These are phyloP conservation scores for Theonella swinhoei DNA, from an alignment of 37 sponge, comb jelly and placozoan genomes.

Conservation along the genomic window DNA sequence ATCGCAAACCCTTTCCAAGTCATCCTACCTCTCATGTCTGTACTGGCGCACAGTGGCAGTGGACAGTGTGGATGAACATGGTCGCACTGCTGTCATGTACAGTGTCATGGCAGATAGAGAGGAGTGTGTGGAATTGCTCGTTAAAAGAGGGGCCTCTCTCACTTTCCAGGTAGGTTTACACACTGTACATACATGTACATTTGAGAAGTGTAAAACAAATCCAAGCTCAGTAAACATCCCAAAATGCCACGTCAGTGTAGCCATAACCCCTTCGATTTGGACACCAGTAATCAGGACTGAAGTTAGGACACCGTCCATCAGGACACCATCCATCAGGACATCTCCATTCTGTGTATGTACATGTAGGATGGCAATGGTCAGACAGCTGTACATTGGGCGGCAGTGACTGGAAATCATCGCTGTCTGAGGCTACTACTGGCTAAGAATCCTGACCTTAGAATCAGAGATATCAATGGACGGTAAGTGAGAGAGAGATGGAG, in stretches of 20 bases:
- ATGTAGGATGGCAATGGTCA: slow-evolving; percentile 68
- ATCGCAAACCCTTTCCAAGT: neutral
- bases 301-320: too few species aligned
- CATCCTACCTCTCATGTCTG: too few species aligned
- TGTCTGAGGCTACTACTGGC: neutral
- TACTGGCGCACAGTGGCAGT: slow-evolving; percentile 52
- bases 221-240: too few species aligned
- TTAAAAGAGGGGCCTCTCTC: slow-evolving; percentile 62
- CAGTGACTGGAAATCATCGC: slow-evolving; percentile 23
- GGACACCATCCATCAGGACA: too few species aligned
- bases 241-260: too few species aligned
- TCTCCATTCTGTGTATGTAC: too few species aligned
- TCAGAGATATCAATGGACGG: slow-evolving; percentile 83
- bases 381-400: slow-evolving; percentile 87
- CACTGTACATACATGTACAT: too few species aligned
- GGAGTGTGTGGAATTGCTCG: slow-evolving; percentile 66
- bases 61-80: slow-evolving; percentile 63
- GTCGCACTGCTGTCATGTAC: slow-evolving; percentile 81
- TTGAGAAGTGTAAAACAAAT: too few species aligned
- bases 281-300: too few species aligned
- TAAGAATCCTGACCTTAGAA: slow-evolving; percentile 31
- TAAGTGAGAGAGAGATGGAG: slow-evolving; percentile 2
- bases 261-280: too few species aligned
- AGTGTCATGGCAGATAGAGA: slow-evolving; percentile 67
- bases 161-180: neutral